Evolutionary conservation across 1,140 invertebrate genomes (phyloP).

Genomic region (Neomicropteryx cornuta): DNA sequence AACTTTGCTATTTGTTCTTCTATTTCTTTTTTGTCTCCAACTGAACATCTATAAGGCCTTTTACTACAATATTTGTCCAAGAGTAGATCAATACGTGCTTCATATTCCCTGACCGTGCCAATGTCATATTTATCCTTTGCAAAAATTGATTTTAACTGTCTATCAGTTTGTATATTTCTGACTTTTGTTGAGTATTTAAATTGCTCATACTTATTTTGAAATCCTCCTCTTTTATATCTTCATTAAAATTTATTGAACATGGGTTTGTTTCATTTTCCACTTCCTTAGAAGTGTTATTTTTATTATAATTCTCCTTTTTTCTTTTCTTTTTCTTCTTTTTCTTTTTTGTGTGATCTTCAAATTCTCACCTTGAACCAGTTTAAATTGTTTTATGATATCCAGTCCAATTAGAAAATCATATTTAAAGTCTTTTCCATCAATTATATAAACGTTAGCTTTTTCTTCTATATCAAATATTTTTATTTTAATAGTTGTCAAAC

Average conservation of each 20-base stretch:
- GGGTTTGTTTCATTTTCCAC: neutral
- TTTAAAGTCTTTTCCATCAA: no score
- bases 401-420: no score
- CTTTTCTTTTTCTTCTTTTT: no score
- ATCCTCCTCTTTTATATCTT: constrained; percentile 14
- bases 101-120: constrained; percentile 8
- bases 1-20: constrained; percentile 21
- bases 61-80: constrained; percentile 20
- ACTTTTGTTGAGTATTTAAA: constrained; percentile 12
- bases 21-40: constrained; percentile 23
- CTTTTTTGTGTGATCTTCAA: no score
- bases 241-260: constrained; percentile 16
- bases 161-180: constrained; percentile 15
- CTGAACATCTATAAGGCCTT: constrained; percentile 20
- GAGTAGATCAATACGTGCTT: constrained; percentile 18
- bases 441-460: no score
- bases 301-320: no score
- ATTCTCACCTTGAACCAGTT: no score
- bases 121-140: constrained; percentile 24
- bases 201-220: constrained; percentile 15
- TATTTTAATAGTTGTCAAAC: no score
- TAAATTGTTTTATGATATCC: no score
- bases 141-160: constrained; percentile 17
- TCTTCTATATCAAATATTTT: no score
- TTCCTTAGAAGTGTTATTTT: no score